Evolutionary conservation across 2,113 vertebrate species (phyloP).

Genomic region (Apteryx mantelli): DNA sequence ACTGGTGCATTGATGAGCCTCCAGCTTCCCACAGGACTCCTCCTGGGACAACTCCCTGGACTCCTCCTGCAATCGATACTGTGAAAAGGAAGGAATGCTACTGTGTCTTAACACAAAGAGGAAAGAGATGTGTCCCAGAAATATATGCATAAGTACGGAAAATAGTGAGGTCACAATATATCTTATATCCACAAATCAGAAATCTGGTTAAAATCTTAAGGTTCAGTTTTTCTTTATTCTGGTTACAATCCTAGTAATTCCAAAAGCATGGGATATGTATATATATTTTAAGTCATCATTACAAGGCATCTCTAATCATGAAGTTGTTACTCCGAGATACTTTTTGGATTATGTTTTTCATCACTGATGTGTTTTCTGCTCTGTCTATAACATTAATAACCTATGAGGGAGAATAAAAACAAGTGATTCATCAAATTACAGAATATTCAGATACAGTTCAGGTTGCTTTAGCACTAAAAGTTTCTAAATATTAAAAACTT

Average conservation of each 20-base stretch:
- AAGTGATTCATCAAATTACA: background rate
- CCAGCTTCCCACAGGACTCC: background rate
- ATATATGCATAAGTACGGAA: background rate
- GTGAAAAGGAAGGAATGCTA: background rate
- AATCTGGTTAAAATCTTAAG: background rate
- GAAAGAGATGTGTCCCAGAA: background rate
- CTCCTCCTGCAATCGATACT: background rate
- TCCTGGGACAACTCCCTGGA: background rate
- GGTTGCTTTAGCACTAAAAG: background rate
- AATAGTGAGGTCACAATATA: background rate
- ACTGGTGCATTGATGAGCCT: background rate
- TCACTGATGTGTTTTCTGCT: background rate
- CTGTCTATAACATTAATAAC: background rate
- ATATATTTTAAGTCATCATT: background rate
- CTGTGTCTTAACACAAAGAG: background rate
- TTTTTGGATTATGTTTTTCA: background rate
- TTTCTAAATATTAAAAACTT: constrained; percentile 26
- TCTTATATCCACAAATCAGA: background rate
- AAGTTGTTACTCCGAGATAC: background rate
- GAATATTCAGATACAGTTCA: background rate
- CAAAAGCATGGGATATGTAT: accelerated
- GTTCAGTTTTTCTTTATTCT: background rate
- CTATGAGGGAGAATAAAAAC: background rate
- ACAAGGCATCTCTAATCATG: background rate
- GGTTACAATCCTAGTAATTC: background rate